Base-by-base conservation (phyloP, 2,888 invertebrate genomes). In the Apamea sordens region DNA sequence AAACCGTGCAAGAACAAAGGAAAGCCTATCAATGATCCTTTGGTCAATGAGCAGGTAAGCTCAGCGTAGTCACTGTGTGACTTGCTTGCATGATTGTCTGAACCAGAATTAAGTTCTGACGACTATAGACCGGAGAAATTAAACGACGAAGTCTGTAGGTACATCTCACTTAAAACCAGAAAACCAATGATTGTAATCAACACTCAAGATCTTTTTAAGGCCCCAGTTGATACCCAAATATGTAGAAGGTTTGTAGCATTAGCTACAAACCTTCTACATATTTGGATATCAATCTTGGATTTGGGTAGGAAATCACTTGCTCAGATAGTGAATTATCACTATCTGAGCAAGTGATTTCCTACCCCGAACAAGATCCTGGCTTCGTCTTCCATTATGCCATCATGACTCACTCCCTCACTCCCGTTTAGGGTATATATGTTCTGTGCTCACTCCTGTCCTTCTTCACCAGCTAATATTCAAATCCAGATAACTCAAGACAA, bases 31-130 rank as follows among this genome's bases (percentile, higher is more conserved):
- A 91, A 94, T 84, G 80, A 95, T 83, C 96, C 96, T 1, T 88
- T 95, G 3, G 77, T 90, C 63, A 96, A 96, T 79, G 87, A 92
- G 80, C 93, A 92, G 90, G 96, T 95, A 78, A 84, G 87, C 36
- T 21, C 10, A 47, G n/a, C n/a, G 8, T 32, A 24, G 44, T 24
- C n/a, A 18, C 3, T 24, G 6, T 70, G 15, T 10, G 5, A 21
- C 50, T 53, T 36, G 32, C 24, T 53, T 53, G 53, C 13, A 50
- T 32, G 21, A 8, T 32, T 32, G 18, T 32, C 32, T 32, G 18
- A 63, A 63, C 18, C n/a, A n/a, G 56, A 56, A 10, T 24, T 56
- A 56, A n/a, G 5, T 11, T n/a, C n/a, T n/a, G 7, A 28, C 28
- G 28, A 61, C n/a, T 28, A 15, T 28, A 7, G n/a, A 61, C 28